These are phyloP conservation scores for Borostomias antarcticus DNA, from an alignment of 2,797 vertebrate genomes.

Conservation along the genomic window DNA sequence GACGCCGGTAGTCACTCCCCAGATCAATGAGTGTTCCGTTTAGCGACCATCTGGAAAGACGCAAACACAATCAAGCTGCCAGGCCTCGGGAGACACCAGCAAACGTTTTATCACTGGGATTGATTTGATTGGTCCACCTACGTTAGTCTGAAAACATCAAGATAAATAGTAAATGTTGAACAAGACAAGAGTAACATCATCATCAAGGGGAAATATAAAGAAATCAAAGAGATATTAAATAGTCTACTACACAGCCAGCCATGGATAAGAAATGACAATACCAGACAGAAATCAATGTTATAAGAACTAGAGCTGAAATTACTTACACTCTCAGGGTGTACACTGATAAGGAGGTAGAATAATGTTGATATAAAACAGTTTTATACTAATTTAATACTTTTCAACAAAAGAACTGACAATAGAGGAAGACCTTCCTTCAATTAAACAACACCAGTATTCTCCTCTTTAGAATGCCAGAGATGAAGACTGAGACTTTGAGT, in stretches of 20 bases:
- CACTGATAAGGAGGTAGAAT: not conserved
- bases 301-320: too few species aligned
- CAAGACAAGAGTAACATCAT: not conserved
- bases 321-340: too few species aligned
- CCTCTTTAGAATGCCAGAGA: constrained; percentile 26
- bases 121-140: constrained; percentile 60
- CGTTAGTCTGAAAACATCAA: constrained; percentile 57
- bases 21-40: constrained; percentile 86
- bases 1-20: constrained; percentile 80
- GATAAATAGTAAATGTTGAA: constrained; percentile 40
- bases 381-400: not conserved
- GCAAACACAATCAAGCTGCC: constrained; percentile 82
- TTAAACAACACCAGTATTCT: too few species aligned
- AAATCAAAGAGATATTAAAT: constrained; percentile 14
- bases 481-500: constrained; percentile 18
- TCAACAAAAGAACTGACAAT: not conserved
- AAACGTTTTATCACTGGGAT: constrained; percentile 72
- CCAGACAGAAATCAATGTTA: not conserved
- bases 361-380: not conserved
- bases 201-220: not conserved
- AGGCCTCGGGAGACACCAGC: constrained; percentile 61
- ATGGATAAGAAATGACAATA: not conserved
- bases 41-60: constrained; percentile 87
- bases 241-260: too few species aligned
- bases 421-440: not conserved